These are phyloP conservation scores for Corynorhinus townsendii DNA, from an alignment of 2,113 vertebrate species.

Conservation along the genomic window DNA sequence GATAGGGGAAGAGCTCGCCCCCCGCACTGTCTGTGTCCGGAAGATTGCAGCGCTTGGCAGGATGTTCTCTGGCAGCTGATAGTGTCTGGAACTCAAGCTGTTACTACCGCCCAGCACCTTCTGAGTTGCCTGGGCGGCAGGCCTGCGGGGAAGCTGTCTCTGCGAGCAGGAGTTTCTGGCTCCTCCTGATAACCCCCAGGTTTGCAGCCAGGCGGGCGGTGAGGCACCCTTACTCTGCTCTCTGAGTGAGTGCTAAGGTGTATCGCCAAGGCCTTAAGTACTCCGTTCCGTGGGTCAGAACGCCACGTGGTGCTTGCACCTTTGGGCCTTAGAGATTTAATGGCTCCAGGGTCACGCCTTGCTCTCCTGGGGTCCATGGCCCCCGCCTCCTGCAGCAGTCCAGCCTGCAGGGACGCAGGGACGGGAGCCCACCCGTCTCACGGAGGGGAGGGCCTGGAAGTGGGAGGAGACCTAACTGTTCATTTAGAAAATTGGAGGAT, in stretches of 20 bases:
- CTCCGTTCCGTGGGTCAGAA: neutral
- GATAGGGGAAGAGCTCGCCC: too few species aligned
- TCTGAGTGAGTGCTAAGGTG: neutral
- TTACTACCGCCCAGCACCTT: neutral
- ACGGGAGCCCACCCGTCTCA: neutral
- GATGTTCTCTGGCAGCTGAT: neutral
- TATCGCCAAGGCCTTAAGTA: neutral
- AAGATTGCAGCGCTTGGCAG: neutral
- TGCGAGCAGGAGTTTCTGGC: neutral
- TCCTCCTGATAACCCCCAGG: neutral
- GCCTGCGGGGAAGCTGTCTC: neutral
- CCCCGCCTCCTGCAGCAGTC: neutral
- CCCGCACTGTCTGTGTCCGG: neutral
- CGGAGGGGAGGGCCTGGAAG: accelerated
- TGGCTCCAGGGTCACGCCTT: neutral
- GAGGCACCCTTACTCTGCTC: neutral
- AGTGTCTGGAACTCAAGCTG: neutral
- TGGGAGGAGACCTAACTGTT: neutral
- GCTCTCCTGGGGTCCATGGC: accelerated
- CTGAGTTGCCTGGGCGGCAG: neutral
- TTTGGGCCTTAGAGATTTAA: neutral
- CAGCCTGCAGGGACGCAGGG: neutral
- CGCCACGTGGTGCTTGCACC: neutral
- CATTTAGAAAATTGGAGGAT: neutral
- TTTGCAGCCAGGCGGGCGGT: neutral